phyloP scores from a whole-genome alignment of 2,888 invertebrate genomes.

The Blera fallax region DNA sequence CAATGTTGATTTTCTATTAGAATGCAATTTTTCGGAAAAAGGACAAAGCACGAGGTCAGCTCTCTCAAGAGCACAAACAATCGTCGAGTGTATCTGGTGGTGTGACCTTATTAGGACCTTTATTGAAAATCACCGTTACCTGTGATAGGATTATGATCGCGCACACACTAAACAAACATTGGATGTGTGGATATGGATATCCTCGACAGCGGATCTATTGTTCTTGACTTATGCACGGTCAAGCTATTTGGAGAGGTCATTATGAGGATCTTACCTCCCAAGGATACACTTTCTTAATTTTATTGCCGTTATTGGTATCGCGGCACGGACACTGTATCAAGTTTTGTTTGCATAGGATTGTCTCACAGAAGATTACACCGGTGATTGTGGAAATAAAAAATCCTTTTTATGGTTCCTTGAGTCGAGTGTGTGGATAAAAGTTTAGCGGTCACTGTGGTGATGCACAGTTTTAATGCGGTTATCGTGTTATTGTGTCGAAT shows the following conservation, averaged over 20 bases:
- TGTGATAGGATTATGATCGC: constrained; percentile 69
- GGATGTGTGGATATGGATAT: constrained; percentile 18
- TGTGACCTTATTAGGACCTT: constrained; percentile 66
- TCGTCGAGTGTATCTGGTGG: too few relatives aligned
- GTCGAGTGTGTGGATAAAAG: constrained; percentile 30
- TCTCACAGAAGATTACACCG: constrained; percentile 50
- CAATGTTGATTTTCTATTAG: constrained; percentile 52
- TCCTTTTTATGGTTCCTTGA: constrained; percentile 66
- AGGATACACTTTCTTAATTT: constrained; percentile 31
- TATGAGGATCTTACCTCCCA: neutral
- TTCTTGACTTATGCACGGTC: constrained; percentile 71
- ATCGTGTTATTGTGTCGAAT: constrained; percentile 60
- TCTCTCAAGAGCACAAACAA: constrained; percentile 37
- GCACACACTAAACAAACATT: constrained; percentile 67
- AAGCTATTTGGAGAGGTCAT: constrained; percentile 57
- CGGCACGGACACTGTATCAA: constrained; percentile 36
- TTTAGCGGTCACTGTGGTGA: constrained; percentile 4
- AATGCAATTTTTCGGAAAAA: constrained; percentile 69
- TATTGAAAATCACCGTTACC: constrained; percentile 56
- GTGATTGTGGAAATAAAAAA: constrained; percentile 40
- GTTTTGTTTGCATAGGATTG: constrained; percentile 65
- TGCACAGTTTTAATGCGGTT: constrained; percentile 49
- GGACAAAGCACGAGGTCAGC: constrained; percentile 49
- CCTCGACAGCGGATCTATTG: constrained; percentile 50
- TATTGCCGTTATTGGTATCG: constrained; percentile 29